phyloP scores from a whole-genome alignment of 2,113 vertebrate genomes.

The Colistium nudipinnis region DNA sequence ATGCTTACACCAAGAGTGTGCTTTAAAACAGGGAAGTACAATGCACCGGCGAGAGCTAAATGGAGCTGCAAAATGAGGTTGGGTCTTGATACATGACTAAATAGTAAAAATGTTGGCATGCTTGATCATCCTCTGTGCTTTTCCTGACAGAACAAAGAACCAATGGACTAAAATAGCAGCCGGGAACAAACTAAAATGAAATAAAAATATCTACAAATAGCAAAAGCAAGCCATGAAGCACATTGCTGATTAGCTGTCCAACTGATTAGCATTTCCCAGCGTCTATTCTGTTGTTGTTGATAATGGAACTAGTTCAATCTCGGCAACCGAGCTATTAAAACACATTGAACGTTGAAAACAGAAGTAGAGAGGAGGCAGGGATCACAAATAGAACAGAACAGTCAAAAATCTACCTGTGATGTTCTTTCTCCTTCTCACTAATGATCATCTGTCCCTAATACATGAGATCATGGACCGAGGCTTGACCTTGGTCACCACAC shows the following conservation, averaged over 20 bases:
- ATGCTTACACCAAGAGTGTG: slow-evolving; percentile 21
- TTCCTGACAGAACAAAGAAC: slow-evolving; percentile 56
- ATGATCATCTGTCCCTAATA: slow-evolving; percentile 64
- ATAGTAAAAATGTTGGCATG: slow-evolving; percentile 47
- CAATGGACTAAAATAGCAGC: slow-evolving; percentile 54
- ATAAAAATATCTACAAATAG: slow-evolving; percentile 59
- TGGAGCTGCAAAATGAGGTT: slow-evolving; percentile 24
- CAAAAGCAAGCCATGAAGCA: slow-evolving; percentile 14
- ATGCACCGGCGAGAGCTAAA: slow-evolving; percentile 40
- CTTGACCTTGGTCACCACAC: slow-evolving; percentile 50
- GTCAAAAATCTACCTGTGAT: slow-evolving; percentile 35
- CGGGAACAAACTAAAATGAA: slow-evolving; percentile 43
- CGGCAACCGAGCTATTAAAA: neutral
- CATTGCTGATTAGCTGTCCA: neutral
- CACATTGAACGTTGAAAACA: neutral
- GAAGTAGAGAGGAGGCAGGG: neutral
- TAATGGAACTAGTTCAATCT: neutral
- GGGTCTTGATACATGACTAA: slow-evolving; percentile 34
- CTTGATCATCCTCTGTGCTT: slow-evolving; percentile 58
- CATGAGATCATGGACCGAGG: slow-evolving; percentile 58
- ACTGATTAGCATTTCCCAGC: slow-evolving; percentile 20
- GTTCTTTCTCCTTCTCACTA: slow-evolving; percentile 44
- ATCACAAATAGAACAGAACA: slow-evolving; percentile 34
- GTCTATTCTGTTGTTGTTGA: neutral
- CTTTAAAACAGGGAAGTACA: slow-evolving; percentile 35